Evolutionary conservation across 2,888 invertebrate species (phyloP), one percentile per base, ranked within the genome.

Genomic region (Eilema depressum): DNA sequence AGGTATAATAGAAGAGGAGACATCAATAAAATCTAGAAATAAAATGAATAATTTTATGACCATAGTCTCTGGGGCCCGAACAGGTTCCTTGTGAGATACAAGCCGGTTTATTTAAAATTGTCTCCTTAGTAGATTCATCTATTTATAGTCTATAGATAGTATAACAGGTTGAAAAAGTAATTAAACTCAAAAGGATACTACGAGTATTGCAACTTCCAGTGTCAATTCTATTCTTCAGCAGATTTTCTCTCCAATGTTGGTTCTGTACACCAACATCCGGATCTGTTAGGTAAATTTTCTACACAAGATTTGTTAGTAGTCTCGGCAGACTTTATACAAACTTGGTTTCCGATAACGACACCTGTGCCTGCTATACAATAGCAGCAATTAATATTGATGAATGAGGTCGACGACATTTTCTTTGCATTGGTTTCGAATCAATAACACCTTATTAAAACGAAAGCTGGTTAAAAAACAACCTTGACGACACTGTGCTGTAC

Each of bases 341-440:
- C n/a, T 60, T 74, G 78, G 67, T 76, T 82, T 69, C 68, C 65
- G 76, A 75, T 76, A 67, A 75, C 57, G 63, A 63, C 79, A 81
- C 75, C 70, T 75, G 73, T 71, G 66, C 59, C 57, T 8, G 71
- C 23, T 25, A 74, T 65, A 69, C 72, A 74, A 74, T 75, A 70
- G 75, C 71, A 73, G 63, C 68, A 69, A 74, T 74, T 69, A 82
- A 82, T 81, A 76, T 81, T 74, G 14, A 78, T 82, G 68, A 72
- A 66, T 69, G 64, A 71, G 84, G 82, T 85, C 84, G 76, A 73
- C 73, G 82, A 83, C 86, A 74, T 75, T 76, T 71, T 41, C 69
- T 63, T 75, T 68, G 68, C 63, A 64, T 82, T 72, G 68, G 76
- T 53, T n/a, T n/a, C 53, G 53, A 53, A 53, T 53, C 53, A 53